Percentiles rank a stretch among this genome's conserved stretches.
Conservation (phyloP, 2,113 vertebrate genomes). For the Geococcyx californianus region DNA sequence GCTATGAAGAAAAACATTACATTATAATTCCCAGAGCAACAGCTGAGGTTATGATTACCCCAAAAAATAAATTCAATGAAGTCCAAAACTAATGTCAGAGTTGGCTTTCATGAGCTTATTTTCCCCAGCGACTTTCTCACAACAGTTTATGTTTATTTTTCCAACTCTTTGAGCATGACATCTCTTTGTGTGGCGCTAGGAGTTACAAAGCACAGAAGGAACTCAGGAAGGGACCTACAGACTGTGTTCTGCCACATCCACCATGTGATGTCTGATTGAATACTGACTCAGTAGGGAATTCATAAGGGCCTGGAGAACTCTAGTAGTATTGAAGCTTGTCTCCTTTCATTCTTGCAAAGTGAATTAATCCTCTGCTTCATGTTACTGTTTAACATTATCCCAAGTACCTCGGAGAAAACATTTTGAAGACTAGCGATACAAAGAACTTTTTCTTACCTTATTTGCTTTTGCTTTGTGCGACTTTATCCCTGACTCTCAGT, state of each 20-base stretch:
- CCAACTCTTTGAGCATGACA: neutral
- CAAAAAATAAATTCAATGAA: neutral
- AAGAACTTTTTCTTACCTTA: neutral
- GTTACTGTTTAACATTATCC: neutral
- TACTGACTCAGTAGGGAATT: neutral
- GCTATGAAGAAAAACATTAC: neutral
- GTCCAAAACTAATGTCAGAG: neutral
- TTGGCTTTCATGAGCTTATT: neutral
- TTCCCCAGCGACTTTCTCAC: neutral
- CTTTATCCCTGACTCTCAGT: neutral
- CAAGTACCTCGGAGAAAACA: neutral
- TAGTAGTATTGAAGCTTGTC: neutral
- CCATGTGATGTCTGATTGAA: neutral
- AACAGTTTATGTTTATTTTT: neutral
- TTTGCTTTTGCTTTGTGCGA: neutral
- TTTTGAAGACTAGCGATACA: neutral
- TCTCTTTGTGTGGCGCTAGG: neutral
- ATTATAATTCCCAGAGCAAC: neutral
- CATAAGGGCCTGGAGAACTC: neutral
- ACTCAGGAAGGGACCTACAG: neutral
- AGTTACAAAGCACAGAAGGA: neutral
- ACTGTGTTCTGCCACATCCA: neutral
- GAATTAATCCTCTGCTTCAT: neutral
- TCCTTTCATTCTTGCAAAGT: neutral
- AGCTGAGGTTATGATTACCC: neutral